These are phyloP conservation scores for Orius laevigatus DNA, from an alignment of 1,140 invertebrate genomes.

Conservation along the genomic window DNA sequence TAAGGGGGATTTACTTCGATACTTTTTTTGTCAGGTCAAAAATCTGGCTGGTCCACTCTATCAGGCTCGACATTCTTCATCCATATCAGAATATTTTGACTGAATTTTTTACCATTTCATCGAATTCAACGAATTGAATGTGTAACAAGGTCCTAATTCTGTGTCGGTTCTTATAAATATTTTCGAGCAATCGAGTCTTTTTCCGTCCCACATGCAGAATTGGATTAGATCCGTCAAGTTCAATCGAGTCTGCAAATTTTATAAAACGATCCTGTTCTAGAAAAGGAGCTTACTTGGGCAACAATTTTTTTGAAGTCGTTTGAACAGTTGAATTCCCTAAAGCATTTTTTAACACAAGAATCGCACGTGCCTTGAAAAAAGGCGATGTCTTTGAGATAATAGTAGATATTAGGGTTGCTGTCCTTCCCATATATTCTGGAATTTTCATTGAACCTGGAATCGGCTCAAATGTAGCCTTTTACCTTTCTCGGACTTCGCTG, in stretches of 20 bases:
- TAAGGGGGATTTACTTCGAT: too few relatives aligned
- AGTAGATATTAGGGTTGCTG: constrained; percentile 48
- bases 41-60: too few relatives aligned
- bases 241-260: constrained; percentile 32
- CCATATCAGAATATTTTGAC: too few relatives aligned
- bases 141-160: constrained; percentile 46
- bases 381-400: constrained; percentile 45
- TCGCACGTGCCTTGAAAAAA: constrained; percentile 47
- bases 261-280: background rate
- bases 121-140: constrained; percentile 39
- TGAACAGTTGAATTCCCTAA: constrained; percentile 29
- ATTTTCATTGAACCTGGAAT: background rate
- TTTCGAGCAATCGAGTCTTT: constrained; percentile 44
- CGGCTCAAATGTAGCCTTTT: too few relatives aligned
- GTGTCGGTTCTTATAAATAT: constrained; percentile 43
- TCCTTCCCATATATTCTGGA: constrained; percentile 39
- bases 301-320: constrained; percentile 33
- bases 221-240: constrained; percentile 36
- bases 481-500: too few relatives aligned
- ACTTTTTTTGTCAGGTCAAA: too few relatives aligned
- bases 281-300: constrained; percentile 24
- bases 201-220: constrained; percentile 41
- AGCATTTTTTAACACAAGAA: constrained; percentile 33
- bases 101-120: too few relatives aligned
- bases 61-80: too few relatives aligned